These are phyloP conservation scores for Leptoclinus maculatus DNA, from an alignment of 2,797 vertebrate genomes.

Conservation along the genomic window DNA sequence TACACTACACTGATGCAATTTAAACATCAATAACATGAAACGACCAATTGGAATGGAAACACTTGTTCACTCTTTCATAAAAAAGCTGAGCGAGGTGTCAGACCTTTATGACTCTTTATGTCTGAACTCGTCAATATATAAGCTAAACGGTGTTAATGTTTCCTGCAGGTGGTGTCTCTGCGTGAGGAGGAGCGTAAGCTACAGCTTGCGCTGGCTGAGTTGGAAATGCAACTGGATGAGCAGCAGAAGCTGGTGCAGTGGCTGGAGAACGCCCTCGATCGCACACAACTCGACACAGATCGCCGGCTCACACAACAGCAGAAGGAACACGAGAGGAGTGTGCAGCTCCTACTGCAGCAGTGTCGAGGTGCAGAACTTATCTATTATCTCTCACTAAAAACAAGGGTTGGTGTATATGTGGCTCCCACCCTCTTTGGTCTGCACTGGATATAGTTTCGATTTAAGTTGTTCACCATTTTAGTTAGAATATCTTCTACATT, in stretches of 20 bases:
- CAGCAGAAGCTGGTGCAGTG: conserved; percentile 91
- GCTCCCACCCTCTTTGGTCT: not conserved
- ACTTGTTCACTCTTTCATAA: not conserved
- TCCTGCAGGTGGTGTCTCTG: conserved; percentile 91
- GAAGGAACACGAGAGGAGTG: conserved; percentile 92
- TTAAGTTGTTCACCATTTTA: not conserved
- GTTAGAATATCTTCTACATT: not conserved
- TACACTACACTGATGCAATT: not conserved
- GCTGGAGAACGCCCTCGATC: conserved; percentile 93
- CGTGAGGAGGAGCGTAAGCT: conserved; percentile 96
- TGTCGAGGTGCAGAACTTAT: conserved; percentile 84
- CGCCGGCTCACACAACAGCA: conserved; percentile 96
- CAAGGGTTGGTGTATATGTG: not conserved
- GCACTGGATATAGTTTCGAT: not conserved
- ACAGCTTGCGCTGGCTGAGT: conserved; percentile 91
- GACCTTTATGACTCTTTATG: not conserved
- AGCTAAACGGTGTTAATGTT: not conserved
- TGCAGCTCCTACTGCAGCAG: conserved; percentile 95
- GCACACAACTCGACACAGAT: conserved; percentile 93
- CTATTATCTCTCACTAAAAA: not conserved
- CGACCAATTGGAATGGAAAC: not conserved
- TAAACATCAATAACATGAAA: not conserved
- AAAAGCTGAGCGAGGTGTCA: not conserved
- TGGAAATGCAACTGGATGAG: conserved; percentile 96
- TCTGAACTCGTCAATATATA: not conserved